Conservation (phyloP, 2,797 vertebrate genomes). For the Etheostoma perlongum region DNA sequence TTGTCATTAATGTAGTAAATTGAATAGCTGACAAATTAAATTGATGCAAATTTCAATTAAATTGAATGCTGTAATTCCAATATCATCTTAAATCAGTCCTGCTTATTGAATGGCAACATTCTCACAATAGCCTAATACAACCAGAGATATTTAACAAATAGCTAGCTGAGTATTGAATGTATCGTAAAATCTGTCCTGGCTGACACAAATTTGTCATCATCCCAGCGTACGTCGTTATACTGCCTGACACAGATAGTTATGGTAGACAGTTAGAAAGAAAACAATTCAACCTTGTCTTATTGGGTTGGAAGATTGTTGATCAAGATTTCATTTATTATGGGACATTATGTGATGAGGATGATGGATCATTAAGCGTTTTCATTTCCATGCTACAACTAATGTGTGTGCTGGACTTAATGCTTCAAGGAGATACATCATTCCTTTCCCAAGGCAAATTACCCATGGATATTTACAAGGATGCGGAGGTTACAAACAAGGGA, state of each 20-base stretch:
- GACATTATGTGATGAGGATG: slow-evolving; percentile 43
- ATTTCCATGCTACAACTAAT: slow-evolving; percentile 63
- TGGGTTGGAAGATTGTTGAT: slow-evolving; percentile 44
- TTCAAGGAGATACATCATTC: slow-evolving; percentile 74
- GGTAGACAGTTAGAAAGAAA: slow-evolving; percentile 1
- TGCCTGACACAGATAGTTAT: neutral
- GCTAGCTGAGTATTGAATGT: neutral
- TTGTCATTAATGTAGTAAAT: neutral
- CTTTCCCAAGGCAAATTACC: slow-evolving; percentile 72
- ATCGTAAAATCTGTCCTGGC: neutral
- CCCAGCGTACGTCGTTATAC: neutral
- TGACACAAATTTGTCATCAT: neutral
- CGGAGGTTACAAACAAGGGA: slow-evolving; percentile 69
- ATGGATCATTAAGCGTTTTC: slow-evolving; percentile 70
- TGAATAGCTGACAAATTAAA: slow-evolving; percentile 1
- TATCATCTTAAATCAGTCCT: slow-evolving; percentile 5
- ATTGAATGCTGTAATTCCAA: neutral
- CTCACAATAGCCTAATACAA: neutral
- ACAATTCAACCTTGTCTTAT: neutral
- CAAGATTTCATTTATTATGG: slow-evolving; percentile 32
- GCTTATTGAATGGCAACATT: slow-evolving; percentile 4
- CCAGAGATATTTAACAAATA: neutral
- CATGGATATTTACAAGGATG: slow-evolving; percentile 71
- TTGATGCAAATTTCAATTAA: neutral
- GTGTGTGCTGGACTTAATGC: slow-evolving; percentile 66